phyloP scores from a whole-genome alignment of 2,113 vertebrate species.

The Bufo gargarizans region DNA sequence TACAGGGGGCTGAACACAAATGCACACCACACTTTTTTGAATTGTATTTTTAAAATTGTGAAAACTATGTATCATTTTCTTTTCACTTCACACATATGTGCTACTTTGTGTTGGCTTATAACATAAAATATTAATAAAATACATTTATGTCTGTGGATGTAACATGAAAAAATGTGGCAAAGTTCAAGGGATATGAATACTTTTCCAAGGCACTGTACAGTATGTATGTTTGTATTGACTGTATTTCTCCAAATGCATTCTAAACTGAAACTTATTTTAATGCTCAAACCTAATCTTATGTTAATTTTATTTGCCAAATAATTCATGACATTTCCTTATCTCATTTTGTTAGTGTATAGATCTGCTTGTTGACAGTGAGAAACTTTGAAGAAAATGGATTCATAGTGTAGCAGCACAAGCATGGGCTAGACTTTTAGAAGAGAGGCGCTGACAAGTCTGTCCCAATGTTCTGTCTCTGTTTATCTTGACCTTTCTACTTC shows the following conservation, averaged over 20 bases:
- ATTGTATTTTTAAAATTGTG: no score
- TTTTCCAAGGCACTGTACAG: no score
- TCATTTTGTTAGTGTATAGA: neutral
- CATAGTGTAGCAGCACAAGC: neutral
- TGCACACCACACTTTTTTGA: no score
- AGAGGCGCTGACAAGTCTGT: conserved; percentile 44
- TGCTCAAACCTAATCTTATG: neutral
- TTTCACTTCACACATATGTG: no score
- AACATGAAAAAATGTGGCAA: no score
- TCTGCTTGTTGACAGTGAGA: conserved; percentile 7
- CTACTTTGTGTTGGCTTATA: no score
- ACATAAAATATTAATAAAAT: no score
- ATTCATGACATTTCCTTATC: neutral
- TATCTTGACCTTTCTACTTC: conserved; percentile 51
- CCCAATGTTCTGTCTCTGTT: conserved; percentile 37
- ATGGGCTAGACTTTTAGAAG: conserved; percentile 32
- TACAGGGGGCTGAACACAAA: no score
- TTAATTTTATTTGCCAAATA: neutral
- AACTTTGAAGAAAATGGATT: conserved; percentile 10
- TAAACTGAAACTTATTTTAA: neutral
- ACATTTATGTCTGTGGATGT: no score
- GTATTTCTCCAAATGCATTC: neutral
- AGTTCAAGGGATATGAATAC: no score
- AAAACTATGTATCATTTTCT: no score
- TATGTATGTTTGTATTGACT: neutral